Base-by-base conservation (phyloP, 2,797 vertebrate species). In the Hybognathus amarus region DNA sequence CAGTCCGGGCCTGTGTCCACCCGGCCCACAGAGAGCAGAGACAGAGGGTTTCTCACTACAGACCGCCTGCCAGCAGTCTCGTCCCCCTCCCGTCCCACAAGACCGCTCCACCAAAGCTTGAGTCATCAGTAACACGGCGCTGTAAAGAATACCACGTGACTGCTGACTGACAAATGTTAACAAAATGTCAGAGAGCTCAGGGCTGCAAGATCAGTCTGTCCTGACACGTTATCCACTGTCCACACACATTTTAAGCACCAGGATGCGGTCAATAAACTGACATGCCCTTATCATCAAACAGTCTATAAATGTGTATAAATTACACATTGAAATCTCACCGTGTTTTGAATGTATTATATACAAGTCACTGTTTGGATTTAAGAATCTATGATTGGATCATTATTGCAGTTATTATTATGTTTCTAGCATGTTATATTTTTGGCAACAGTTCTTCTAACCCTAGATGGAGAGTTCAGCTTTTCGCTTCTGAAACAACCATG, bases 1-100 rank as follows among this genome's bases (percentile, higher is more conserved):
- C 89, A 90, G 85, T 71, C 82, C 24, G 12, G 11, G 69, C 27
- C 85, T 80, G 76, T 88, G 86, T 88, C 52, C 40, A 17, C 66
- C 68, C 20, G 13, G n/a, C 78, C 71, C 47, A 76, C n/a, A 68
- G 79, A 54, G 80, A 83, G 78, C 64, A 59, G 82, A 45, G 56
- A 70, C 69, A 80, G 70, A 76, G 80, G 81, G 56, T 56, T 38
- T 83, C 82, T 83, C 61, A 83, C 74, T 27, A 63, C 11, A 5
- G 52, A 45, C 78, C 11, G 54, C 38, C 54, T 38, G 75, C 83
- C 67, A 71, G 63, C 11, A 68, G n/a, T 33, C 42, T 50, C 30
- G 2, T 17, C 11, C n/a, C 45, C n/a, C 71, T 45, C 81, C 80
- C 17, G 33, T 56, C 36, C 10, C 63, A 12, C 42, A 79, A 36